Evolutionary conservation across 2,888 invertebrate genomes (phyloP).

Genomic region (Notocelia uddmanniana): DNA sequence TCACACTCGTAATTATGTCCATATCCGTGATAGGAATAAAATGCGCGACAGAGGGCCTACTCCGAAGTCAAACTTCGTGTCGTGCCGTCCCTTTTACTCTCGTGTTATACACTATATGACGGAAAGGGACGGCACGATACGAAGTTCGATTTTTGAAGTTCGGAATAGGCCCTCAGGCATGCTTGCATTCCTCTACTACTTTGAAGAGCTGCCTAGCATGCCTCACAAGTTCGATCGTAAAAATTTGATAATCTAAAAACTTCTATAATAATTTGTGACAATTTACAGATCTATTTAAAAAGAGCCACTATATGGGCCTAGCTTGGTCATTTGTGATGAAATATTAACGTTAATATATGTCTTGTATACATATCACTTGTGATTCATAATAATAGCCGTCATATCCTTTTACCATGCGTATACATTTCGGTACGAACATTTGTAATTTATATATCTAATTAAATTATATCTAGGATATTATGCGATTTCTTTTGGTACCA

Average conservation of each 20-base stretch:
- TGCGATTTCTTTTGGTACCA: background rate
- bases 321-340: background rate
- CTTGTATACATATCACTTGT: background rate
- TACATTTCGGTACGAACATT: constrained; percentile 1
- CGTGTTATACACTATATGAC: too few relatives aligned
- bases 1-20: background rate
- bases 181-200: background rate
- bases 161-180: too few relatives aligned
- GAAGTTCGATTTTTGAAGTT: too few relatives aligned
- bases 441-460: background rate
- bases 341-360: background rate
- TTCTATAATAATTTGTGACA: background rate
- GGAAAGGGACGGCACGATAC: too few relatives aligned
- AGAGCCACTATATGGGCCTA: background rate
- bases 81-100: too few relatives aligned
- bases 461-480: background rate
- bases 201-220: background rate
- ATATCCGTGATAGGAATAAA: background rate
- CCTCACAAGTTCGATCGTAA: background rate
- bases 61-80: too few relatives aligned
- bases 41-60: background rate
- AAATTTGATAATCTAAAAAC: background rate
- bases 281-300: background rate
- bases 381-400: background rate
- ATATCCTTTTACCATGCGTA: background rate